These are phyloP conservation scores for Laticauda laticaudata DNA, from an alignment of 2,113 vertebrate genomes.

Conservation along the genomic window DNA sequence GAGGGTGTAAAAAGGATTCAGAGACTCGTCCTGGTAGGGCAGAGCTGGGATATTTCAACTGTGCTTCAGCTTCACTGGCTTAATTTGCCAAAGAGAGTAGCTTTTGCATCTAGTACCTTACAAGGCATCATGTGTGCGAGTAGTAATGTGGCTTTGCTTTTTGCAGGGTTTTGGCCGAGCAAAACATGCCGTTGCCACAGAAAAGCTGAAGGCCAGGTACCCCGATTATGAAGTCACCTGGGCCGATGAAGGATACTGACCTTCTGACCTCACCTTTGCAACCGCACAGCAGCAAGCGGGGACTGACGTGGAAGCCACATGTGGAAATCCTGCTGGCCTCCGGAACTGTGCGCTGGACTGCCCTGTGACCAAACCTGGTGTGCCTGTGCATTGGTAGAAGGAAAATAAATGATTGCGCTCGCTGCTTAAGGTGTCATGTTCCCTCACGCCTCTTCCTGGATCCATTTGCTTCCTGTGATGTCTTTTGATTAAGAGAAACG, in stretches of 20 bases:
- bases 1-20: not conserved
- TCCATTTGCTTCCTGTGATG: not conserved
- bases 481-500: not conserved
- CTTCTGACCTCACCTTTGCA: not conserved
- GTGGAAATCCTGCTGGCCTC: not conserved
- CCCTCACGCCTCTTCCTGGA: not conserved
- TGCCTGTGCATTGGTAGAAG: rapidly evolving
- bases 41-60: not conserved
- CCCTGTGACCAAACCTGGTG: rapidly evolving
- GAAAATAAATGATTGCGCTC: not conserved
- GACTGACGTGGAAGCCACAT: rapidly evolving
- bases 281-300: not conserved
- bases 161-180: constrained; percentile 90
- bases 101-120: not conserved
- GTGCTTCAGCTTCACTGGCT: not conserved
- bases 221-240: constrained; percentile 89
- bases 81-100: not conserved
- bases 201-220: constrained; percentile 84
- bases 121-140: too few species aligned
- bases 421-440: not conserved
- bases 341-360: not conserved
- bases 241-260: constrained; percentile 91
- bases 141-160: not conserved
- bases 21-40: not conserved
- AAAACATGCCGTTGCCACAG: constrained; percentile 81